Conservation (phyloP, 2,113 vertebrate species). For the Pogonocichla stellata region DNA sequence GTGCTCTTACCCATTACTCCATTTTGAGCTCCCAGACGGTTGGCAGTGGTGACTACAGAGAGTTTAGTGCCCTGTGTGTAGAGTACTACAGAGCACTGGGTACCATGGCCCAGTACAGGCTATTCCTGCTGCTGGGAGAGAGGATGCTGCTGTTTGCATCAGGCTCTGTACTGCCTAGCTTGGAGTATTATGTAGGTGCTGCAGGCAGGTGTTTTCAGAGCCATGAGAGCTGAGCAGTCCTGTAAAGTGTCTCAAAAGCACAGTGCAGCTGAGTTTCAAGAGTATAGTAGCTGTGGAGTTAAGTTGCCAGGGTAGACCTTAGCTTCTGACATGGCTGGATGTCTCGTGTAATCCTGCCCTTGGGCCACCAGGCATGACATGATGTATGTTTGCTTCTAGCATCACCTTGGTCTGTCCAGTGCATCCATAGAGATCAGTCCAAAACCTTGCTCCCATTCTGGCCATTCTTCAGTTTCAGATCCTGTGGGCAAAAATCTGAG, state of each 20-base stretch:
- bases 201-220: neutral
- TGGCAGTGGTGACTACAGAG: neutral
- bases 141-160: neutral
- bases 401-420: neutral
- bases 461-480: neutral
- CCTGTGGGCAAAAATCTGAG: neutral
- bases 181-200: neutral
- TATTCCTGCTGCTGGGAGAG: neutral
- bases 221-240: neutral
- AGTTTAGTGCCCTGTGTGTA: neutral
- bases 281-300: neutral
- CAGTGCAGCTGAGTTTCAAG: neutral
- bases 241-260: neutral
- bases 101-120: neutral
- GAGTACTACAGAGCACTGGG: neutral
- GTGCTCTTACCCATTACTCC: neutral
- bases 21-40: accelerated
- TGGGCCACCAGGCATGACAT: neutral
- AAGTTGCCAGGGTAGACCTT: neutral
- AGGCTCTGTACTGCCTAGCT: neutral
- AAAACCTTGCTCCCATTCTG: neutral
- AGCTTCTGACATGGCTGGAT: neutral
- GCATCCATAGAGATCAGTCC: neutral
- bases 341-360: neutral
- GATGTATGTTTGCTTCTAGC: neutral